Conservation (phyloP, 2,888 invertebrate genomes). For the Hirudinaria manillensis region DNA sequence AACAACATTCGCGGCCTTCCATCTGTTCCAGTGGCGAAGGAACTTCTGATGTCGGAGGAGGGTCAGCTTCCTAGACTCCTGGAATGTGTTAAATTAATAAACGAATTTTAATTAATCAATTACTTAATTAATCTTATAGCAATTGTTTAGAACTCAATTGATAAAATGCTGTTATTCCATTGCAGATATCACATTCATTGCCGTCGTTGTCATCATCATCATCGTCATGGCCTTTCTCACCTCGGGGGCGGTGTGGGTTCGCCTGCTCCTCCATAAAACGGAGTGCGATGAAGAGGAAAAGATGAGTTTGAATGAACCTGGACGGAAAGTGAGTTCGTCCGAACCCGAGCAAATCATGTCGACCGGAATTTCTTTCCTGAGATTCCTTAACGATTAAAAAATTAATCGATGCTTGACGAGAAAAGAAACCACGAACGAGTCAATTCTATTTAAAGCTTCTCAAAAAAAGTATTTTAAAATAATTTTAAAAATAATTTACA, state of each 20-base stretch:
- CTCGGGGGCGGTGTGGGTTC: background rate
- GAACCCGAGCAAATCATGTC: background rate
- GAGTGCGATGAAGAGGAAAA: background rate
- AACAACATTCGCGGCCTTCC: background rate
- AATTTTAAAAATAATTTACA: background rate
- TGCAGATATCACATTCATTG: too few relatives aligned
- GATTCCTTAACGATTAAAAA: background rate
- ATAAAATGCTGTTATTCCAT: too few relatives aligned
- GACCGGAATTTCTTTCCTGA: background rate
- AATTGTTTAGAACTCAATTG: too few relatives aligned
- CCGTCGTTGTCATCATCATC: too few relatives aligned
- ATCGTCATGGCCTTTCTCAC: background rate
- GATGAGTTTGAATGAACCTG: conserved; percentile 4
- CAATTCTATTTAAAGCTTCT: background rate
- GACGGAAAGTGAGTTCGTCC: background rate
- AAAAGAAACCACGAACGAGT: background rate
- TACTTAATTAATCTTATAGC: too few relatives aligned
- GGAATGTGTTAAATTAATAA: too few relatives aligned
- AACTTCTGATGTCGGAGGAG: background rate
- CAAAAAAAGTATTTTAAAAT: background rate
- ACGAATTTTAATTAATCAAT: too few relatives aligned
- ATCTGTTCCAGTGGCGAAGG: background rate
- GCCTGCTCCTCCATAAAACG: background rate
- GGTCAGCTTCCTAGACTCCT: too few relatives aligned
- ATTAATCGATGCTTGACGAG: background rate